phyloP scores from a whole-genome alignment of 2,797 vertebrate species.

The Sus cebifrons region DNA sequence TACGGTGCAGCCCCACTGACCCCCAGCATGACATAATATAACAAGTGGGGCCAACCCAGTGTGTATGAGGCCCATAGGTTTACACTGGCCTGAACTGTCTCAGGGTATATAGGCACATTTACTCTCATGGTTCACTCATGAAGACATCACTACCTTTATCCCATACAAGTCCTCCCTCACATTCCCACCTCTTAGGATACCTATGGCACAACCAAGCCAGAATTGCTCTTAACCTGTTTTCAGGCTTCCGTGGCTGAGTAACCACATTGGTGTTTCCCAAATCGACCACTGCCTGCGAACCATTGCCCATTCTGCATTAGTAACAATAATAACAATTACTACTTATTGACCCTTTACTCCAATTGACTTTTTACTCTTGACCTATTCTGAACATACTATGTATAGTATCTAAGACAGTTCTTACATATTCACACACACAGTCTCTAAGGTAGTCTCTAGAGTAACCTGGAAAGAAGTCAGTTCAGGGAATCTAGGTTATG shows the following conservation, averaged over 20 bases:
- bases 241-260: not conserved
- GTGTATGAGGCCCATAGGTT: not conserved
- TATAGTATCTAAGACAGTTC: not conserved
- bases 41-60: not conserved
- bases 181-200: not conserved
- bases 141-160: not conserved
- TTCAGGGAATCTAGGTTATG: not conserved
- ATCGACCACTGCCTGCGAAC: not conserved
- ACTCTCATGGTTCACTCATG: too few relatives aligned
- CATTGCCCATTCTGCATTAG: not conserved
- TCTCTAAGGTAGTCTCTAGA: not conserved
- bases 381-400: not conserved
- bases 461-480: not conserved
- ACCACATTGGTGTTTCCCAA: not conserved
- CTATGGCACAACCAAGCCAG: not conserved
- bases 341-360: not conserved
- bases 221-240: not conserved
- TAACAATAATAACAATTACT: not conserved
- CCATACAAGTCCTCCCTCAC: too few relatives aligned
- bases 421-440: accelerated
- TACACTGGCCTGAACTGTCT: not conserved
- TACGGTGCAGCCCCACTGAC: not conserved
- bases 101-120: not conserved
- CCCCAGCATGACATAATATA: not conserved
- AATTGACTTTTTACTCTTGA: not conserved